These are phyloP conservation scores for Eilema sororculum DNA, from an alignment of 2,888 invertebrate genomes.

Conservation along the genomic window DNA sequence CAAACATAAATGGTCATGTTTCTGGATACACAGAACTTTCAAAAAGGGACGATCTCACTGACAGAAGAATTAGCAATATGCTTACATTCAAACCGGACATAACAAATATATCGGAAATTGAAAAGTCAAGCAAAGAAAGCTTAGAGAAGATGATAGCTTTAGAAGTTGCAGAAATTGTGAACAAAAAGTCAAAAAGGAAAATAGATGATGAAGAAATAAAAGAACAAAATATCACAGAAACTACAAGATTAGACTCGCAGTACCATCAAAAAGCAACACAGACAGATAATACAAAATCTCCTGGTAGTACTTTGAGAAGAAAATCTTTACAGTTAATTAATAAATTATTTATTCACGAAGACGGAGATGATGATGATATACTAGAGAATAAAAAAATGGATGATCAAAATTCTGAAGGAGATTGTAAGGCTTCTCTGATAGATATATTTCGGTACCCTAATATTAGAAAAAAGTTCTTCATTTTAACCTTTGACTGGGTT, in stretches of 20 bases:
- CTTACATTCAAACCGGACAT: conserved; percentile 73
- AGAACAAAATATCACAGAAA: conserved; percentile 52
- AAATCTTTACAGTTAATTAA: conserved; percentile 75
- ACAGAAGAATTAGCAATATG: conserved; percentile 78
- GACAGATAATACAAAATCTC: conserved; percentile 66
- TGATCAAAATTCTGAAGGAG: conserved; percentile 79
- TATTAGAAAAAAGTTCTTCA: conserved; percentile 89
- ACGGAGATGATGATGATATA: conserved; percentile 66
- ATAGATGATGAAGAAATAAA: conserved; percentile 52
- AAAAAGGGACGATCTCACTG: conserved; percentile 63
- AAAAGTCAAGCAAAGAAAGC: conserved; percentile 60
- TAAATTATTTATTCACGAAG: conserved; percentile 70
- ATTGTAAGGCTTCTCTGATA: conserved; percentile 86
- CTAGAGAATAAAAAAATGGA: conserved; percentile 76
- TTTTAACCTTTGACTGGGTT: conserved; percentile 89
- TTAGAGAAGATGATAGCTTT: conserved; percentile 68
- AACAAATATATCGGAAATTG: conserved; percentile 62
- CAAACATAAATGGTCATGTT: conserved; percentile 68
- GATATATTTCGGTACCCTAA: conserved; percentile 89
- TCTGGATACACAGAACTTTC: conserved; percentile 46
- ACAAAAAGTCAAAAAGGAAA: conserved; percentile 63
- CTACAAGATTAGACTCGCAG: conserved; percentile 58
- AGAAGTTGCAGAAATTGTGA: conserved; percentile 73
- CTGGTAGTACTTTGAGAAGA: conserved; percentile 69
- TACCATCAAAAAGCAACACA: conserved; percentile 67